These are phyloP conservation scores for Drosophila picticornis DNA, from an alignment of 2,888 invertebrate genomes.

Conservation along the genomic window DNA sequence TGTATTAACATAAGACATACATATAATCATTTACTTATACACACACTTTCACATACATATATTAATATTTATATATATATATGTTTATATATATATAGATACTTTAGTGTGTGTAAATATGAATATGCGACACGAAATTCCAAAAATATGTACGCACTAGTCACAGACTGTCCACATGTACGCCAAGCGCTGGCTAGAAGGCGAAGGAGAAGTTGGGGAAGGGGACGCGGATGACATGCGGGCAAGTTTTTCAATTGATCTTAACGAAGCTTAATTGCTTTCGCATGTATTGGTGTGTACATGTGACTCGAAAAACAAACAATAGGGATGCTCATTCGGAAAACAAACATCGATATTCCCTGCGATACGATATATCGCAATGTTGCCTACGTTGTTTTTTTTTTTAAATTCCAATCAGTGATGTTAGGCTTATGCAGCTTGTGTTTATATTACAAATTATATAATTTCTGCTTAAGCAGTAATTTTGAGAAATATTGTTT, in stretches of 20 bases:
- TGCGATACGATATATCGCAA: not conserved
- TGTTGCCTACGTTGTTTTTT: not conserved
- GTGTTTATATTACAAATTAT: not conserved
- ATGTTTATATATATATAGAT: not conserved
- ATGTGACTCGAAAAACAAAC: conserved; percentile 39
- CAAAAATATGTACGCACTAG: conserved; percentile 61
- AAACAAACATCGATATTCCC: conserved; percentile 1
- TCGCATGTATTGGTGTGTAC: conserved; percentile 71
- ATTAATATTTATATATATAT: not conserved
- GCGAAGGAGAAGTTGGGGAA: conserved; percentile 12
- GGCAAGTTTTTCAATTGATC: conserved; percentile 84
- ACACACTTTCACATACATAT: not conserved
- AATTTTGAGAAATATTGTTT: not conserved
- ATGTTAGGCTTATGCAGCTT: not conserved
- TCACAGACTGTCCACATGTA: conserved; percentile 30
- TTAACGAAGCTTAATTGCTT: conserved; percentile 85
- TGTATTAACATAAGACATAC: not conserved
- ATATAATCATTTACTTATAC: not conserved
- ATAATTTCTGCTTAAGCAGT: not conserved
- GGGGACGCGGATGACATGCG: conserved; percentile 75
- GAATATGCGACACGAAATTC: conserved; percentile 50
- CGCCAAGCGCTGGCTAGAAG: conserved; percentile 1
- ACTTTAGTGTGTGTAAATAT: conserved; percentile 3
- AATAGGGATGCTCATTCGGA: not conserved
- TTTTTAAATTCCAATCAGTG: not conserved